phyloP scores from a whole-genome alignment of 2,113 vertebrate genomes.

The Alectura lathami region DNA sequence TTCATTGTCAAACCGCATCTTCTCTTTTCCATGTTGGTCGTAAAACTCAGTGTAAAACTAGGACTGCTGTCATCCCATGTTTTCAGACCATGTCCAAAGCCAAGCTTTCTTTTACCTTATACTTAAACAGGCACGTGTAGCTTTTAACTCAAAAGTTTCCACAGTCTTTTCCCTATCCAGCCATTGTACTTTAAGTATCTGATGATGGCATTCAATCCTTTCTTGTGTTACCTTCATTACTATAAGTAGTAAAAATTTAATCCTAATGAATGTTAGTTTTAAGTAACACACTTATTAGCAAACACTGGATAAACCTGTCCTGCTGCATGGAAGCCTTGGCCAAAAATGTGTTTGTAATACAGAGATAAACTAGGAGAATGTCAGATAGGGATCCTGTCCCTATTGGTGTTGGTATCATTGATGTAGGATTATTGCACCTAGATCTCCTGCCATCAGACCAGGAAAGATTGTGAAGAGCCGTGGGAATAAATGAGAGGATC shows the following conservation, averaged over 20 bases:
- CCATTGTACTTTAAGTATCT: background rate
- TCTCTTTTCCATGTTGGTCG: background rate
- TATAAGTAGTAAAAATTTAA: background rate
- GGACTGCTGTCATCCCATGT: rapidly evolving
- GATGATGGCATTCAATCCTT: background rate
- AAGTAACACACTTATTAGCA: background rate
- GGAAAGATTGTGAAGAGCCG: background rate
- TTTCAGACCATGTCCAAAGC: background rate
- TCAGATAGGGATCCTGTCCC: background rate
- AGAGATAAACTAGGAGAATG: background rate
- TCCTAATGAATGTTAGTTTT: background rate
- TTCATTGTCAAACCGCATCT: rapidly evolving
- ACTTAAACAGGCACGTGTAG: background rate
- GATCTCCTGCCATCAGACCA: background rate
- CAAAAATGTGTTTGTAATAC: background rate
- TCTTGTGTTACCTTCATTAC: background rate
- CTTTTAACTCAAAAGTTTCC: background rate
- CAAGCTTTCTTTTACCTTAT: background rate
- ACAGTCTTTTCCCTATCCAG: background rate
- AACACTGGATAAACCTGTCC: background rate
- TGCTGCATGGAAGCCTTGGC: background rate
- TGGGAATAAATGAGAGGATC: background rate
- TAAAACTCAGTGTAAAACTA: background rate
- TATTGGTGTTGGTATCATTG: background rate
- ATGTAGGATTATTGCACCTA: background rate